These are phyloP conservation scores for Actinia tenebrosa DNA, from an alignment of 64 coral and sea anemone genomes.

Conservation along the genomic window DNA sequence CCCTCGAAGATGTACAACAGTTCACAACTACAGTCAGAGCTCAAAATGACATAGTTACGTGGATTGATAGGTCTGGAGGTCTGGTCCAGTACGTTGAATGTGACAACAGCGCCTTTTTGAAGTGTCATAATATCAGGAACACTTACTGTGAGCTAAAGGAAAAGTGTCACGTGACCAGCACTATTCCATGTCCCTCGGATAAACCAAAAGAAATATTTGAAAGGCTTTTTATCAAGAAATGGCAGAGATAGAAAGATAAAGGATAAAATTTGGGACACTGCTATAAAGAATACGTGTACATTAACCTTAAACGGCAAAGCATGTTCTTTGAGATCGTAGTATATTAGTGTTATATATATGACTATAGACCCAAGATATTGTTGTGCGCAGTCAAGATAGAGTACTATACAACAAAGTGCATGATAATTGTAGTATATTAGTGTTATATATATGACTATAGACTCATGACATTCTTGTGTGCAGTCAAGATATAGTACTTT, in stretches of 20 bases:
- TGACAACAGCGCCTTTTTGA: conserved; percentile 17
- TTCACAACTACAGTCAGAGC: conserved; percentile 50
- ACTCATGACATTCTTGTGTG: too few relatives aligned
- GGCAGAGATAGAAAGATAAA: not conserved
- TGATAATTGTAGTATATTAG: too few relatives aligned
- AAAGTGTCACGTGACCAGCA: conserved; percentile 28
- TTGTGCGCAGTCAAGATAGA: too few relatives aligned
- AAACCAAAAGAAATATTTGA: not conserved
- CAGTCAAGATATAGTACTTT: too few relatives aligned
- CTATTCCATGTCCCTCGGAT: conserved; percentile 1
- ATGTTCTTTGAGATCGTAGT: not conserved
- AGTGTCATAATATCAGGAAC: conserved; percentile 51
- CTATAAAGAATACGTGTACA: not conserved
- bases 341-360: too few relatives aligned
- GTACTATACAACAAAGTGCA: too few relatives aligned
- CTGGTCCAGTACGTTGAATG: conserved; percentile 57
- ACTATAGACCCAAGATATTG: too few relatives aligned
- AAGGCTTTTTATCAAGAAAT: not conserved
- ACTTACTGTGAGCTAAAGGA: conserved; percentile 60
- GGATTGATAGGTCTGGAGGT: conserved; percentile 53
- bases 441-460: too few relatives aligned
- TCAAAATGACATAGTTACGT: conserved; percentile 54
- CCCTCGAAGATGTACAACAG: conserved; percentile 46
- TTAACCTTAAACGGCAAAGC: not conserved
- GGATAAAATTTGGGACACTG: not conserved